Conservation (phyloP, 2,113 vertebrate genomes). For the Chaetura pelagica region DNA sequence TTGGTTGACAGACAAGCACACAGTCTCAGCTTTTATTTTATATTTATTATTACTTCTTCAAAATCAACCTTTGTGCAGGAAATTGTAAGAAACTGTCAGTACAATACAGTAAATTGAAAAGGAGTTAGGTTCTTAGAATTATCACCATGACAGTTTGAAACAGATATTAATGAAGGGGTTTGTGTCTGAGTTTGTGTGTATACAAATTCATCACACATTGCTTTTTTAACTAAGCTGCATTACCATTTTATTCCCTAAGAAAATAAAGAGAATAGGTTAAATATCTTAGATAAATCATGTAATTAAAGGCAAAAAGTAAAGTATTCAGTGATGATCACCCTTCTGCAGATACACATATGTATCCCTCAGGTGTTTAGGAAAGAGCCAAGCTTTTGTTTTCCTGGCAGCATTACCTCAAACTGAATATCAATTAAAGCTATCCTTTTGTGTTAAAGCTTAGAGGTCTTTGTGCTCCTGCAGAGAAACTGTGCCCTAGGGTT, state of each 20-base stretch:
- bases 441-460: background rate
- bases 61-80: background rate
- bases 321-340: background rate
- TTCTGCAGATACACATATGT: background rate
- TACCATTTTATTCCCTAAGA: background rate
- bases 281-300: background rate
- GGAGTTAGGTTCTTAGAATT: background rate
- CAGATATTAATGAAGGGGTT: background rate
- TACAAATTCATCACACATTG: background rate
- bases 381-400: background rate
- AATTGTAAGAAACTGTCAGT: background rate
- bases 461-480: background rate
- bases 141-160: background rate
- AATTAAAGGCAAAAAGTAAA: background rate
- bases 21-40: background rate
- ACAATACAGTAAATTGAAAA: background rate
- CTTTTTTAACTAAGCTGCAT: background rate
- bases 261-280: background rate
- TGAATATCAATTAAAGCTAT: background rate
- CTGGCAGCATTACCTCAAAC: background rate
- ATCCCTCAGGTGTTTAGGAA: background rate
- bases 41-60: background rate
- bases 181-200: background rate
- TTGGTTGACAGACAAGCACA: background rate
- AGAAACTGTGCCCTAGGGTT: slow-evolving; percentile 15